These are phyloP conservation scores for Tamias sibiricus DNA, from an alignment of 2,113 vertebrate genomes.

Conservation along the genomic window DNA sequence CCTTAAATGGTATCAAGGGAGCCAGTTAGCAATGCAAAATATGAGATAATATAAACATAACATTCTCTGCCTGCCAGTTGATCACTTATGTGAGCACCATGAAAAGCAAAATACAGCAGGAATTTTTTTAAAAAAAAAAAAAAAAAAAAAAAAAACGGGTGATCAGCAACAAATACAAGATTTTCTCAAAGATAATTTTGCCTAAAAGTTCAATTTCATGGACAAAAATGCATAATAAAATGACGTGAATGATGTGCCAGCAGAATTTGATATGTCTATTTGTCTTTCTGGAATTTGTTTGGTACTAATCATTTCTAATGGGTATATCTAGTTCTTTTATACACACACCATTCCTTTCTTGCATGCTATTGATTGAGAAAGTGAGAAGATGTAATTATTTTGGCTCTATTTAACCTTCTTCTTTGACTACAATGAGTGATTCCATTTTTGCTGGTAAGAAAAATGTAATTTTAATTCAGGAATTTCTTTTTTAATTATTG, in stretches of 20 bases:
- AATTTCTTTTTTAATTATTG: conserved; percentile 63
- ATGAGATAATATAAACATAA: conserved; percentile 85
- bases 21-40: conserved; percentile 91
- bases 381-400: conserved; percentile 28
- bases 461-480: conserved; percentile 67
- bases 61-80: conserved; percentile 77
- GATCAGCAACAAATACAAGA: conserved; percentile 50
- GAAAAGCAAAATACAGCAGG: conserved; percentile 44
- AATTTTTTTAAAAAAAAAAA: no score
- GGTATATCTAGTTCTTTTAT: background rate
- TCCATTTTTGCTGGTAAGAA: conserved; percentile 58
- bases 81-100: conserved; percentile 65
- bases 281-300: conserved; percentile 55
- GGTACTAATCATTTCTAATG: conserved; percentile 43
- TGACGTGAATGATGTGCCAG: background rate
- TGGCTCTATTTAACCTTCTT: conserved; percentile 38
- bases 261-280: conserved; percentile 65
- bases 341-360: background rate
- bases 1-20: conserved; percentile 92
- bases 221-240: conserved; percentile 61
- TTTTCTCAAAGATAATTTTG: conserved; percentile 63
- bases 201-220: conserved; percentile 44
- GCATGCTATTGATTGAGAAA: conserved; percentile 47
- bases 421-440: conserved; percentile 33
- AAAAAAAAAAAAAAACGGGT: background rate